Evolutionary conservation across 2,797 vertebrate genomes (phyloP).

Genomic region (Anolis apletophallus): DNA sequence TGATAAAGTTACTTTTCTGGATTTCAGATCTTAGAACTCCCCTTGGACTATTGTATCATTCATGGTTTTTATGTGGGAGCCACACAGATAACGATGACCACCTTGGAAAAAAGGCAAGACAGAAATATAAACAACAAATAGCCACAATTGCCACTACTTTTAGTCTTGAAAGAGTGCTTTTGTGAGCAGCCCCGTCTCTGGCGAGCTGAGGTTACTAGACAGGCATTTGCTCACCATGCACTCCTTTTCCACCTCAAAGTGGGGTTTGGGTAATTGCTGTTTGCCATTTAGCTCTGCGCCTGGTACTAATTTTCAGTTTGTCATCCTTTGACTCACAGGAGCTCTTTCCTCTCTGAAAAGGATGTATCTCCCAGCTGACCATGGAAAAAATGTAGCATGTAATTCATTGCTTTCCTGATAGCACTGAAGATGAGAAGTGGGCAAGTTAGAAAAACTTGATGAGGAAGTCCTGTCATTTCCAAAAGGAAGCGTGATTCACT

Average conservation of each 20-base stretch:
- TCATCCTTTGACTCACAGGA: constrained; percentile 79
- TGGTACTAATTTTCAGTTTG: constrained; percentile 81
- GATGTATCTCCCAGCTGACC: constrained; percentile 75
- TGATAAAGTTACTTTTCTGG: neutral
- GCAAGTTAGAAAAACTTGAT: constrained; percentile 79
- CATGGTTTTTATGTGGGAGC: neutral
- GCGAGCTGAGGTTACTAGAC: constrained; percentile 53
- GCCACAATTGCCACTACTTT: constrained; percentile 56
- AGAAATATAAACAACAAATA: neutral
- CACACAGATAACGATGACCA: neutral
- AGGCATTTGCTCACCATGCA: constrained; percentile 59
- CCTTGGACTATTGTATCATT: too few species aligned
- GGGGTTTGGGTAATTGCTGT: constrained; percentile 60
- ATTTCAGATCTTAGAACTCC: neutral
- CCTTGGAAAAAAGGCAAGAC: neutral
- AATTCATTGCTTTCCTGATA: constrained; percentile 80
- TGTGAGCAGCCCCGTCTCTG: constrained; percentile 20
- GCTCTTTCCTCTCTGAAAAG: constrained; percentile 77
- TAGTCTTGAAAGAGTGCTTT: constrained; percentile 43
- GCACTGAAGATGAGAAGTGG: constrained; percentile 79
- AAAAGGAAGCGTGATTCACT: constrained; percentile 97
- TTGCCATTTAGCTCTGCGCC: constrained; percentile 69
- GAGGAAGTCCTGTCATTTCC: constrained; percentile 96
- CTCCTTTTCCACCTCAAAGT: constrained; percentile 54
- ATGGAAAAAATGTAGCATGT: constrained; percentile 78